Base-by-base conservation (phyloP, 2,113 vertebrate species). In the Galbula dea region DNA sequence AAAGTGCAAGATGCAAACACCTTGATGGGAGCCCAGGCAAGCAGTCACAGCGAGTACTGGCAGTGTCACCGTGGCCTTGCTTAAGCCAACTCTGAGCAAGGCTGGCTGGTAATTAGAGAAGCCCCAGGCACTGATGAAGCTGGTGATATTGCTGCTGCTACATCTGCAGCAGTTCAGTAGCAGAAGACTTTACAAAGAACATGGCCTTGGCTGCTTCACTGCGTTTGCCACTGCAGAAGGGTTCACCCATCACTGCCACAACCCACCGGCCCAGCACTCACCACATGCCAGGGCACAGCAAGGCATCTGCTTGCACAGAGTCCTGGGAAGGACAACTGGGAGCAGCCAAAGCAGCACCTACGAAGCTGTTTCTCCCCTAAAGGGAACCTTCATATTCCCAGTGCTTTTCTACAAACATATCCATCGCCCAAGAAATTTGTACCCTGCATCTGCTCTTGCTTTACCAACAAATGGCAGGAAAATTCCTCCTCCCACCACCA, bases 251-350 rank as follows among this genome's bases (percentile, higher is more conserved):
- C 5, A 0, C 62, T 61, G 73, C 73, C 48, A 20, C 3, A 2
- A 48, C 15, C 45, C 4, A 1, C 23, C 0, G 0, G 32, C 55
- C 65, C 55, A 57, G 48, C 0, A 0, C 34, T 51, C 5, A 1
- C 32, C 73, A 24, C 48, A 18, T 0, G 0, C 27, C 4, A 1
- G 68, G 76, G 34, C 68, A 66, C 37, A 93, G 41, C 0, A 0
- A 65, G 61, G 52, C 0, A 0, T 32, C 34, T 74, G 29, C 73
- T 71, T 73, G 76, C 23, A 41, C 0, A 0, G 59, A 11, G 23
- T 32, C 13, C 49, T 41, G 18, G 39, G 54, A 89, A 57, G 58
- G 43, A 63, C 1, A 3, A 27, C 22, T 79, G 32, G 39, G 43
- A 75, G 49, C 58, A 95, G 49, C n/a, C 78, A 75, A 36, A 84